phyloP scores from a whole-genome alignment of 1,140 invertebrate genomes.

The Thaumatotibia leucotreta region DNA sequence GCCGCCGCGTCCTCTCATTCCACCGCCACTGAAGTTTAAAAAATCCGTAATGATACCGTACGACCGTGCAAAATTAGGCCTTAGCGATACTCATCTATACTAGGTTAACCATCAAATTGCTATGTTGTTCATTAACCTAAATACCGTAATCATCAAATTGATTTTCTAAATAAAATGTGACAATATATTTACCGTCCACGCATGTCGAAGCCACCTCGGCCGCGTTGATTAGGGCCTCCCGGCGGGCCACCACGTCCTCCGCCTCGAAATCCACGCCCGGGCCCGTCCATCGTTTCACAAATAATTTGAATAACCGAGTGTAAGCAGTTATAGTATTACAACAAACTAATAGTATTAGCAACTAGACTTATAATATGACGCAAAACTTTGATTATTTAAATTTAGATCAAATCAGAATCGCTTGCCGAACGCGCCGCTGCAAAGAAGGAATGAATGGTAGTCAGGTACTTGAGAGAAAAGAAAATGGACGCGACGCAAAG shows the following conservation, averaged over 20 bases:
- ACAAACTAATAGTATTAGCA: neutral
- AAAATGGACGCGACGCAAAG: neutral
- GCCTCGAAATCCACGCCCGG: slow-evolving; percentile 58
- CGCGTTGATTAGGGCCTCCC: slow-evolving; percentile 41
- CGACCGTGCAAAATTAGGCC: too few species aligned
- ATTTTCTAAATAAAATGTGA: too few species aligned
- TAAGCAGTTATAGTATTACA: neutral
- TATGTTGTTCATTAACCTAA: too few species aligned
- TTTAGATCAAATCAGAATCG: neutral
- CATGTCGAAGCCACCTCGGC: slow-evolving; percentile 64
- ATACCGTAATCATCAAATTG: too few species aligned
- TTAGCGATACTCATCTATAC: too few species aligned
- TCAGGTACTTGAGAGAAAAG: too few species aligned
- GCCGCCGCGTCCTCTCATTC: slow-evolving; percentile 59
- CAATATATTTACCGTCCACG: slow-evolving; percentile 50
- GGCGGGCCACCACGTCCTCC: slow-evolving; percentile 57
- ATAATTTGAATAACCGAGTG: neutral
- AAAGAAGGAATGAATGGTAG: neutral
- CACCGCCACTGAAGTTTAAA: slow-evolving; percentile 39
- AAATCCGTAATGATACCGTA: too few species aligned
- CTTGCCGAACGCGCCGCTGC: neutral
- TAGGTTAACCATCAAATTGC: too few species aligned
- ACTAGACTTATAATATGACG: neutral
- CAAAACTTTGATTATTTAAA: neutral
- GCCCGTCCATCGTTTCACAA: slow-evolving; percentile 47